phyloP scores from a whole-genome alignment of 2,888 invertebrate genomes.

The Beris morrisii region DNA sequence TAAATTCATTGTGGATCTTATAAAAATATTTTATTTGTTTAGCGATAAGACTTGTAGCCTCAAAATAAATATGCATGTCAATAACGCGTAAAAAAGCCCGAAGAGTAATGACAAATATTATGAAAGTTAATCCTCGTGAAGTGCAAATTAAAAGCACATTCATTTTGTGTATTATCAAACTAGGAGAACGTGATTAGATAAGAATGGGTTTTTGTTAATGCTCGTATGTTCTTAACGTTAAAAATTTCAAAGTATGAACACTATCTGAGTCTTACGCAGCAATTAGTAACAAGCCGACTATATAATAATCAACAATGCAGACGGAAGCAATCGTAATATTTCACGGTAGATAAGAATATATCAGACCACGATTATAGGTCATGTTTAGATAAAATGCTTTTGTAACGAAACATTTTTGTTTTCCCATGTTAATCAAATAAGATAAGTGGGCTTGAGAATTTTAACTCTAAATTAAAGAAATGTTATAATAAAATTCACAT shows the following conservation, averaged over 20 bases:
- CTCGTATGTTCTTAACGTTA: background rate
- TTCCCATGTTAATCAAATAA: background rate
- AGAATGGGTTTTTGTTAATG: conserved; percentile 1
- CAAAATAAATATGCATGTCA: conserved; percentile 38
- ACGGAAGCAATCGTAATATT: conserved; percentile 17
- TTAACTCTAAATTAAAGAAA: background rate
- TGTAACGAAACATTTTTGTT: conserved; percentile 8
- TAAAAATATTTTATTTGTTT: conserved; percentile 1
- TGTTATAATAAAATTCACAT: too few species aligned
- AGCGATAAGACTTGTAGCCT: conserved; percentile 23
- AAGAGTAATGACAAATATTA: too few species aligned
- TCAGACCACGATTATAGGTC: conserved; percentile 5
- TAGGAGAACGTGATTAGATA: conserved; percentile 24
- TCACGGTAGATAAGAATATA: conserved; percentile 13
- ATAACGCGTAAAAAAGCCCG: conserved; percentile 2
- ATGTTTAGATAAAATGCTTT: background rate
- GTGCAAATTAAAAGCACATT: conserved; percentile 14
- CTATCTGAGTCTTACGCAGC: too few species aligned
- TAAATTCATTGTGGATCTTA: too few species aligned
- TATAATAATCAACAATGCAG: background rate
- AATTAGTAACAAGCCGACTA: too few species aligned
- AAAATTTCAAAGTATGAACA: too few species aligned
- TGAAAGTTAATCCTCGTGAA: background rate
- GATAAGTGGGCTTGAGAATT: background rate
- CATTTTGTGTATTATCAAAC: conserved; percentile 8